These are phyloP conservation scores for Ancistrus triradiatus DNA, from an alignment of 2,113 vertebrate species.

Conservation along the genomic window DNA sequence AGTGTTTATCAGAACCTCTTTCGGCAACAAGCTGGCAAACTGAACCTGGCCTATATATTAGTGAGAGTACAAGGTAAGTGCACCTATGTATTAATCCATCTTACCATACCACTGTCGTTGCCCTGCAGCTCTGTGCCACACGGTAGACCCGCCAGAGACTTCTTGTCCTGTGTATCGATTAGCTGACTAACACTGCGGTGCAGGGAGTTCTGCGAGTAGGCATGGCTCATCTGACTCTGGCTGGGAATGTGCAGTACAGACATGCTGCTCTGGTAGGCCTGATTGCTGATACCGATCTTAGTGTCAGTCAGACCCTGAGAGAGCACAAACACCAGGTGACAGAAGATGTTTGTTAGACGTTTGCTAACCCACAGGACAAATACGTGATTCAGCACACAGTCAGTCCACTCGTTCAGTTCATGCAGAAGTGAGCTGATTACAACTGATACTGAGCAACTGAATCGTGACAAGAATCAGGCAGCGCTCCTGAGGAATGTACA, in stretches of 20 bases:
- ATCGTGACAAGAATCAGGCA: no score
- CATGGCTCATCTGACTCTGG: constrained; percentile 68
- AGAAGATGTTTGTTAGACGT: no score
- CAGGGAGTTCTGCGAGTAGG: constrained; percentile 75
- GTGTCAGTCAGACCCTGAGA: constrained; percentile 79
- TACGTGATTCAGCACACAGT: no score
- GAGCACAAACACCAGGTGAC: constrained; percentile 5
- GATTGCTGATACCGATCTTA: constrained; percentile 69
- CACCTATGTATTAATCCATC: constrained; percentile 26
- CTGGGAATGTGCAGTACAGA: constrained; percentile 68
- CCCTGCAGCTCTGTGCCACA: constrained; percentile 77
- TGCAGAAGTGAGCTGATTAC: not conserved
- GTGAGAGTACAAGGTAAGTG: no score
- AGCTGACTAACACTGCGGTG: constrained; percentile 87
- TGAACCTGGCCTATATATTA: no score
- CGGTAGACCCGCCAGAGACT: constrained; percentile 70
- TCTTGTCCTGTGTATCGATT: constrained; percentile 76
- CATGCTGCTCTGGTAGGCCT: constrained; percentile 47
- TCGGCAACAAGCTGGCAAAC: no score
- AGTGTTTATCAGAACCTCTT: no score
- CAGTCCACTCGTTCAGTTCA: not conserved
- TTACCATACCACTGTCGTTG: constrained; percentile 80
- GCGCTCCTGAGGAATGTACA: no score
- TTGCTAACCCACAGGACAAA: no score
- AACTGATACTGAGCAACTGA: no score